Percentiles rank a stretch among this genome's conserved stretches.
These are phyloP conservation scores for Rapana venosa DNA, from an alignment of 2,888 invertebrate genomes.

Conservation along the genomic window DNA sequence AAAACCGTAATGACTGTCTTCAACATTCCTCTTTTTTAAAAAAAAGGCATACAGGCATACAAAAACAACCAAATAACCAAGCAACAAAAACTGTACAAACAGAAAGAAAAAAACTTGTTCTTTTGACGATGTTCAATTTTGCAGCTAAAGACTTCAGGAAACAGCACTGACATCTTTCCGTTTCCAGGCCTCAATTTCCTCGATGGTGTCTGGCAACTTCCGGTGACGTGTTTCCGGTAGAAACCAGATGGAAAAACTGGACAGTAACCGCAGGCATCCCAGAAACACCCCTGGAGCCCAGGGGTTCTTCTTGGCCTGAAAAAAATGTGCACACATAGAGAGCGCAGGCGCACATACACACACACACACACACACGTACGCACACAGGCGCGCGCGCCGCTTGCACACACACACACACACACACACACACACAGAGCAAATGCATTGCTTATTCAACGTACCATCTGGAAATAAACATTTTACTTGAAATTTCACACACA, in stretches of 20 bases:
- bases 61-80: too few species aligned
- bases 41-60: too few species aligned
- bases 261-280: background rate
- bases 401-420: conserved; percentile 27
- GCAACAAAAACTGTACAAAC: too few species aligned
- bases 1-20: too few species aligned
- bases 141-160: too few species aligned
- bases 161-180: background rate
- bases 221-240: conserved; percentile 10
- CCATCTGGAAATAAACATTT: too few species aligned
- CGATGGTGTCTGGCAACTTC: conserved; percentile 7
- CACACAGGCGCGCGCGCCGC: conserved; percentile 14
- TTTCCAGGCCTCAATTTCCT: conserved; percentile 4
- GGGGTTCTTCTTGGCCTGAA: too few species aligned
- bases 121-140: too few species aligned
- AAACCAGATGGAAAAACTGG: background rate
- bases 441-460: too few species aligned
- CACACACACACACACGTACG: conserved; percentile 7
- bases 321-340: background rate
- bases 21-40: too few species aligned
- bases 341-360: conserved; percentile 25
- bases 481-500: too few species aligned
- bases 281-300: background rate
- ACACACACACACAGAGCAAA: conserved; percentile 12
- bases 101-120: too few species aligned